Conservation (phyloP, 2,888 invertebrate species). For the Netelia fuscicornis region DNA sequence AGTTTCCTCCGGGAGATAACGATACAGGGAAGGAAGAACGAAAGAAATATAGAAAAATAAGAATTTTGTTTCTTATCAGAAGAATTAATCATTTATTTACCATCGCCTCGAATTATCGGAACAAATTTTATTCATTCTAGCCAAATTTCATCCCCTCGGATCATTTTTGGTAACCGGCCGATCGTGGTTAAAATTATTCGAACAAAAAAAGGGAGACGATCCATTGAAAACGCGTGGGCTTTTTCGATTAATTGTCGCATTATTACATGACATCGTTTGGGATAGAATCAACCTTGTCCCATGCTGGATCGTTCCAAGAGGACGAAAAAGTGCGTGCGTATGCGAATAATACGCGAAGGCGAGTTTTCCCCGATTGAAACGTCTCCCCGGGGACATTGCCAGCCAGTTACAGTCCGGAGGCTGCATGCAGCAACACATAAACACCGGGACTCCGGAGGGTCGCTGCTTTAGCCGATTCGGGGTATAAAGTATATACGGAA, state of each 20-base stretch:
- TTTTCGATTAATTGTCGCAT: constrained; percentile 31
- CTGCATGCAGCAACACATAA: constrained; percentile 37
- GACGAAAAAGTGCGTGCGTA: constrained; percentile 60
- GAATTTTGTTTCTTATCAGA: background rate
- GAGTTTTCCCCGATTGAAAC: constrained; percentile 76
- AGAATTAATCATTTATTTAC: background rate
- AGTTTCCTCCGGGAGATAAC: background rate
- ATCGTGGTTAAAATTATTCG: background rate
- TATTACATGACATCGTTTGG: constrained; percentile 1
- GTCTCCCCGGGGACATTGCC: constrained; percentile 73
- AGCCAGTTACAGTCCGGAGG: constrained; percentile 42
- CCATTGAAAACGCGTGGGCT: background rate
- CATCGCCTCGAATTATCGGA: too few relatives aligned
- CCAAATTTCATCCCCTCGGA: background rate
- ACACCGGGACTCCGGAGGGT: constrained; percentile 54
- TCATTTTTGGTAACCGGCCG: too few relatives aligned
- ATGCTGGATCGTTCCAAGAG: constrained; percentile 34
- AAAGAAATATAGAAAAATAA: background rate
- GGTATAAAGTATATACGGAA: constrained; percentile 28
- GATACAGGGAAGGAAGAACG: background rate
- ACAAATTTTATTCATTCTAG: background rate
- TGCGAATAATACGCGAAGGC: constrained; percentile 55
- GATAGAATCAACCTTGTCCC: constrained; percentile 41
- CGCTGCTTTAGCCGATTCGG: constrained; percentile 32
- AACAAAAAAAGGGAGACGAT: background rate